Percentiles rank a stretch among this genome's conserved stretches.
Evolutionary conservation across 2,797 vertebrate species (phyloP).

Genomic region (Lepus townsendii): DNA sequence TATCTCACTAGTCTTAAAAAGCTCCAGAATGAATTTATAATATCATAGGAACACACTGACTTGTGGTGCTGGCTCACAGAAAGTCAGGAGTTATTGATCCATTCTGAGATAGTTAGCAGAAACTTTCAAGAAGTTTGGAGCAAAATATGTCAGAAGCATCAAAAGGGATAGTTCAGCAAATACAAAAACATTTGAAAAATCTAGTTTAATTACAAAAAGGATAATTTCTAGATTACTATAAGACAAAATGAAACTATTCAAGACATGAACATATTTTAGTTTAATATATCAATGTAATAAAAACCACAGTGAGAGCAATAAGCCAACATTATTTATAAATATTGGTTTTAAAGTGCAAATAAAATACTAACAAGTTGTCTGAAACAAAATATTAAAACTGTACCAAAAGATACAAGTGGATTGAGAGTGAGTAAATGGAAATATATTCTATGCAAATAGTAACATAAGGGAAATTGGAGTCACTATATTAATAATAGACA

Average conservation of each 20-base stretch:
- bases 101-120: not conserved
- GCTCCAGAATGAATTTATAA: not conserved
- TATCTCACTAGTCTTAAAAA: not conserved
- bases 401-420: not conserved
- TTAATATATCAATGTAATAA: not conserved
- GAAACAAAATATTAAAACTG: not conserved
- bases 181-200: not conserved
- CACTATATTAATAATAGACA: not conserved
- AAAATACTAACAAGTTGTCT: not conserved
- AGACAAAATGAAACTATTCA: not conserved
- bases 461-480: not conserved
- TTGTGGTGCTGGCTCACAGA: not conserved
- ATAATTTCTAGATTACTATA: not conserved
- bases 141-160: not conserved
- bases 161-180: not conserved
- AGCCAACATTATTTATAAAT: not conserved
- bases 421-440: not conserved
- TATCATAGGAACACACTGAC: not conserved
- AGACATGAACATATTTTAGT: not conserved
- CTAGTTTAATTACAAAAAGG: not conserved
- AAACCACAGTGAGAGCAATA: not conserved
- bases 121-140: not conserved
- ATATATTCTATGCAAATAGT: not conserved
- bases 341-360: not conserved
- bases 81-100: not conserved